Evolutionary conservation across 2,888 invertebrate genomes (phyloP), one percentile per base, ranked within the genome.

Genomic region (Dermolepida albohirtum): DNA sequence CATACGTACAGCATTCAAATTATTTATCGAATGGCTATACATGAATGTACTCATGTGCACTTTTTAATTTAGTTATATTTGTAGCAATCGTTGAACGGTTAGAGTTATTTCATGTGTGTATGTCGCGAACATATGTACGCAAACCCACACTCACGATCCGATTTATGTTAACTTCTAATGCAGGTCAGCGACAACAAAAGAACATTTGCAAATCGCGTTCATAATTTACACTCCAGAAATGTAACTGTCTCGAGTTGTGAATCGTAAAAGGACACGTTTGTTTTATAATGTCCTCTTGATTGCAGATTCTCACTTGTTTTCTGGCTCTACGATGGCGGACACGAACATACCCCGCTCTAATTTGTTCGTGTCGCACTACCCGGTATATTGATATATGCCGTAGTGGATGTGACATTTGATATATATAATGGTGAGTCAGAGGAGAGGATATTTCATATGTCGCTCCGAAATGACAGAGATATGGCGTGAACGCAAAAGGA

Each of bases 341-440:
- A 54, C 14, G 39, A 62, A 62, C 47, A 62, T 62, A 47, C 59
- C 67, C 67, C 41, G 62, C 34, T 54, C 51, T 52, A 51, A 66
- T 62, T 67, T 67, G 62, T 62, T 63, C 62, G 49, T 49, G 40
- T 29, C 59, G 47, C 66, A 57, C 66, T 44, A 14, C 50, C 51
- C 63, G 34, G n/a, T 52, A 52, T 67, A 71, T 74, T 78, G 79
- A 79, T 78, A 77, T 78, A 79, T 78, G 75, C 72, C 72, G 71
- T 73, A 70, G 72, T 79, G 78, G 65, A 69, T 69, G 66, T 77
- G 78, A 78, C 79, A 75, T 77, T 75, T 76, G 77, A 77, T 76
- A 22, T 47, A 76, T 79, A 78, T 78, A 76, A 76, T 74, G 77
- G 78, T 79, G 79, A 79, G 75, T 78, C 79, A 78, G 71, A 64